Evolutionary conservation across 2,888 invertebrate genomes (phyloP).

Genomic region (Phytoseiulus persimilis): DNA sequence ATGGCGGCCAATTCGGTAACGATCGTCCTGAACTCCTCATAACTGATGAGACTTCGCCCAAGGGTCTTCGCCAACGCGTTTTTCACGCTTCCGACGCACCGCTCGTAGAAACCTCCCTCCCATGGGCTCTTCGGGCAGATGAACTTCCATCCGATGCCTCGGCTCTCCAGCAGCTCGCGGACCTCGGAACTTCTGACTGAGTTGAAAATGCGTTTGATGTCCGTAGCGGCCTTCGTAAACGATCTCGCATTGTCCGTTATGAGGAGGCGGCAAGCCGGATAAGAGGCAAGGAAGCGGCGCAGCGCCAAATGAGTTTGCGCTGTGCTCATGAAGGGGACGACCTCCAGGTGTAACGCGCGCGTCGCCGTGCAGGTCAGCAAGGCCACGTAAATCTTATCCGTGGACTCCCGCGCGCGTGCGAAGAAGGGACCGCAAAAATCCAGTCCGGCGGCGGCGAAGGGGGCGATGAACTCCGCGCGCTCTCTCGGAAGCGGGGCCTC

Average conservation of each 20-base stretch:
- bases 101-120: background rate
- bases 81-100: background rate
- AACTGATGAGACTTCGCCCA: background rate
- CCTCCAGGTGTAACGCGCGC: conserved; percentile 41
- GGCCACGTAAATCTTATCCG: background rate
- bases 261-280: background rate
- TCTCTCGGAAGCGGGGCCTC: background rate
- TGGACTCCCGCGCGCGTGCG: background rate
- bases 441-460: background rate
- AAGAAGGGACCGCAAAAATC: background rate
- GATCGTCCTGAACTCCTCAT: background rate
- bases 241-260: background rate
- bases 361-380: conserved; percentile 40
- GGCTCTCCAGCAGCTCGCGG: background rate
- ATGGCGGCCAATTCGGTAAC: background rate
- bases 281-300: background rate
- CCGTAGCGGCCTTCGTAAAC: background rate
- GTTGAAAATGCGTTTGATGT: background rate
- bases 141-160: background rate
- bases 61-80: background rate
- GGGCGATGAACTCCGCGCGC: background rate
- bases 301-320: conserved; percentile 23
- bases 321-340: conserved; percentile 42
- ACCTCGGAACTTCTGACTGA: background rate
- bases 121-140: background rate